Conservation (phyloP, 2,113 vertebrate genomes). For the Lonchura striata region DNA sequence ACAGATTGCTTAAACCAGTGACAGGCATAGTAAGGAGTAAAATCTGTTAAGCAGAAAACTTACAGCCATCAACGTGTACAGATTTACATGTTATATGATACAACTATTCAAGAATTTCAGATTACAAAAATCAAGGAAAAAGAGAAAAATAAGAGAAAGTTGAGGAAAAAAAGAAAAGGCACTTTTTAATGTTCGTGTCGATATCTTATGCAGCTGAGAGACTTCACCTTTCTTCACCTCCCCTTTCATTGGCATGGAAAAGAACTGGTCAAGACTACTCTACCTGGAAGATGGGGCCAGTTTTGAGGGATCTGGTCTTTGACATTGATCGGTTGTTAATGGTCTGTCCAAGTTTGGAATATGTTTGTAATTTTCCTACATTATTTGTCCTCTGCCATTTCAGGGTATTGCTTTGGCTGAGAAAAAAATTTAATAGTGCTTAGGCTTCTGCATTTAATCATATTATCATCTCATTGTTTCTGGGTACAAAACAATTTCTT, state of each 20-base stretch:
- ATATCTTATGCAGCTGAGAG: neutral
- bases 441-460: slow-evolving; percentile 2
- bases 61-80: slow-evolving; percentile 64
- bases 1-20: slow-evolving; percentile 74
- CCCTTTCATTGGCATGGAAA: neutral
- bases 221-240: neutral
- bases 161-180: neutral
- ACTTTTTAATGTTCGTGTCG: neutral
- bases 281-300: neutral
- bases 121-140: slow-evolving; percentile 22
- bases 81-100: slow-evolving; percentile 68
- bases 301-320: neutral
- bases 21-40: slow-evolving; percentile 74
- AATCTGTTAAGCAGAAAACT: slow-evolving; percentile 76
- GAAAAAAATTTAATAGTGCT: neutral
- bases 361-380: neutral
- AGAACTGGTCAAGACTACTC: neutral
- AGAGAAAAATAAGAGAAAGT: neutral
- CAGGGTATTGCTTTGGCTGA: neutral
- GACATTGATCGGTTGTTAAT: neutral
- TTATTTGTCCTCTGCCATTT: neutral
- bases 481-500: slow-evolving; percentile 6
- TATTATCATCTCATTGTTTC: slow-evolving; percentile 4
- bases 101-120: slow-evolving; percentile 64
- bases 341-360: neutral